Conservation (phyloP, 2,113 vertebrate genomes). For the Pteruthius melanotis region DNA sequence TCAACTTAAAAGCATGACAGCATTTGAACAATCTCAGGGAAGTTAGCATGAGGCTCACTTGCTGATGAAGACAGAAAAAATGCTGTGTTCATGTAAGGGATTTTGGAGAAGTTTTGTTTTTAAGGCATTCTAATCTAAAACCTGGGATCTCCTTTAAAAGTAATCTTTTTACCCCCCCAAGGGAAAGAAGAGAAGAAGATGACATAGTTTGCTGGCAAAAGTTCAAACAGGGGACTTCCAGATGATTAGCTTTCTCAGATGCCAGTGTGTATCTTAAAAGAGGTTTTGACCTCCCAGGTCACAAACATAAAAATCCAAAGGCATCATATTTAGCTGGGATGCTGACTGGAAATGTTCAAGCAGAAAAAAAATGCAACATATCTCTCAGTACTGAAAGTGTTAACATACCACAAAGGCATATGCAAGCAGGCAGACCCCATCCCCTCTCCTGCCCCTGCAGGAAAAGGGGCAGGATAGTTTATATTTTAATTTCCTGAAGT, state of each 20-base stretch:
- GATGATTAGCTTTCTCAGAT: background rate
- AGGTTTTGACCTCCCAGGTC: background rate
- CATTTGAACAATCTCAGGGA: background rate
- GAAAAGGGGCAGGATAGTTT: constrained; percentile 54
- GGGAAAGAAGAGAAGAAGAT: background rate
- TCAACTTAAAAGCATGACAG: background rate
- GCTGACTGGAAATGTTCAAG: background rate
- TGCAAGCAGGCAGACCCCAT: background rate
- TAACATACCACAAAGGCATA: background rate
- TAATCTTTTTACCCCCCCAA: background rate
- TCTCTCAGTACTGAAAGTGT: background rate
- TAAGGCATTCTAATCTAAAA: background rate
- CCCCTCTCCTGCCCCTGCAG: background rate
- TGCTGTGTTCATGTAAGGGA: rapidly evolving
- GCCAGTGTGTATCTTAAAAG: background rate
- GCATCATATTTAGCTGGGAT: background rate
- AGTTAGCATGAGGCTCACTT: background rate
- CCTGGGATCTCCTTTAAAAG: background rate
- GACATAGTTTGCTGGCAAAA: background rate
- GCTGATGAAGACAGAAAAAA: background rate
- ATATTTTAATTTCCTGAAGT: constrained; percentile 64
- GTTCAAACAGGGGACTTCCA: constrained; percentile 15
- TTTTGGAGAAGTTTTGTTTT: background rate
- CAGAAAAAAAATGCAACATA: background rate
- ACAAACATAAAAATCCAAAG: background rate